Percentiles rank a stretch among this genome's conserved stretches.
phyloP scores from a whole-genome alignment of 1,140 invertebrate genomes.

The Spodoptera litura region DNA sequence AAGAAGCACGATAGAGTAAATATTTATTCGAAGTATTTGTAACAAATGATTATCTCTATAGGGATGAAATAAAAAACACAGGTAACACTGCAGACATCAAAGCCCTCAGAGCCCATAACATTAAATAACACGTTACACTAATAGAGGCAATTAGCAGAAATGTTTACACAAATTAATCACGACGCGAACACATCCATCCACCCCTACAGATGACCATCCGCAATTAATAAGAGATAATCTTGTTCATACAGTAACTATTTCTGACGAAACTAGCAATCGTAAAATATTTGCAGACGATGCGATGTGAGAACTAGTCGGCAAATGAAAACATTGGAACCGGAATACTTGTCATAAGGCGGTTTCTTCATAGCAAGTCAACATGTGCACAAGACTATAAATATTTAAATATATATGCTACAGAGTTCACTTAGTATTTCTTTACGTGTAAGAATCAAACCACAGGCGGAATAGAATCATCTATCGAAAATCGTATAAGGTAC shows the following conservation, averaged over 20 bases:
- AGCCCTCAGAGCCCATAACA: slow-evolving; percentile 22
- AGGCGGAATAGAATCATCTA: background rate
- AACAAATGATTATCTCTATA: background rate
- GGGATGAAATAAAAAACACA: slow-evolving; percentile 30
- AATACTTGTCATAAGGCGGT: slow-evolving; percentile 7
- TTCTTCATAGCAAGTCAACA: slow-evolving; percentile 1
- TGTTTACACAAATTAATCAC: slow-evolving; percentile 50
- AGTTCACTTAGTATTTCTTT: background rate
- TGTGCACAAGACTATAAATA: slow-evolving; percentile 3
- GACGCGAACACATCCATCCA: slow-evolving; percentile 40
- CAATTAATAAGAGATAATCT: slow-evolving; percentile 36
- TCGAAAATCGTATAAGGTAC: slow-evolving; percentile 6
- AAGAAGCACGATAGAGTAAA: slow-evolving; percentile 5
- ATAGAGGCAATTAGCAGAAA: slow-evolving; percentile 51
- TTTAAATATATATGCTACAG: background rate
- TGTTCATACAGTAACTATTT: slow-evolving; percentile 3
- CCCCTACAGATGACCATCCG: slow-evolving; percentile 4
- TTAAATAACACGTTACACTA: slow-evolving; percentile 50
- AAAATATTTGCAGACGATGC: slow-evolving; percentile 4
- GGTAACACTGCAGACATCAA: slow-evolving; percentile 43
- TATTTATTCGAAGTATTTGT: slow-evolving; percentile 6
- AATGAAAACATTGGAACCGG: background rate
- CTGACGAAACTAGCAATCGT: slow-evolving; percentile 14
- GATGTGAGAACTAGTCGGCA: slow-evolving; percentile 6
- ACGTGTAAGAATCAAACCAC: background rate